Conservation (phyloP, 1,140 invertebrate species). For the Anastrepha obliqua region DNA sequence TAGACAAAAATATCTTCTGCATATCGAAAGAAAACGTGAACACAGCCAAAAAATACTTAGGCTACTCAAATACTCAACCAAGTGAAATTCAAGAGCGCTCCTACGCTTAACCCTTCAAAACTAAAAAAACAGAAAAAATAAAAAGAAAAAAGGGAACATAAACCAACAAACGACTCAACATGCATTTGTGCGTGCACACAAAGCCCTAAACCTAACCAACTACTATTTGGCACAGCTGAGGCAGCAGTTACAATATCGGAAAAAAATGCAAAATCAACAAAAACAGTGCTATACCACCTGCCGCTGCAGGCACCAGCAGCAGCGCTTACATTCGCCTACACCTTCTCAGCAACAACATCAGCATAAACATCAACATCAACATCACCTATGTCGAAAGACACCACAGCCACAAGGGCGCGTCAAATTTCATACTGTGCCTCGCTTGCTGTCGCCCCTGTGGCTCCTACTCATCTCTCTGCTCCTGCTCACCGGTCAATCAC, state of each 20-base stretch:
- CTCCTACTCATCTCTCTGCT: neutral
- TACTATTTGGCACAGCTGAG: neutral
- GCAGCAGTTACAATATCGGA: neutral
- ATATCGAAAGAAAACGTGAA: neutral
- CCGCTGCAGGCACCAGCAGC: neutral
- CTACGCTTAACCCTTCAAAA: too few relatives aligned
- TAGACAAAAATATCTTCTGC: neutral
- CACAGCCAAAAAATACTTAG: neutral
- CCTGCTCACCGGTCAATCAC: neutral
- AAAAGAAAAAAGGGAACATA: too few relatives aligned
- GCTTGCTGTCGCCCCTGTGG: neutral
- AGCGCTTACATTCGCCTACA: neutral
- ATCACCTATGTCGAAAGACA: neutral
- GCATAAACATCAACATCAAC: neutral
- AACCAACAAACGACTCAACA: neutral
- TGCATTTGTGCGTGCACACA: neutral
- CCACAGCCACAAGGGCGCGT: neutral
- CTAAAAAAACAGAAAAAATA: too few relatives aligned
- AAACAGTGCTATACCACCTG: neutral
- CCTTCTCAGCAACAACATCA: neutral
- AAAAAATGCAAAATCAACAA: conserved; percentile 23
- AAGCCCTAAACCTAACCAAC: neutral
- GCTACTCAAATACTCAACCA: neutral
- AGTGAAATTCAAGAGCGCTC: neutral
- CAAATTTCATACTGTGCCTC: neutral